Evolutionary conservation across 2,888 invertebrate genomes (phyloP).

Genomic region (Drosophila pullipes): DNA sequence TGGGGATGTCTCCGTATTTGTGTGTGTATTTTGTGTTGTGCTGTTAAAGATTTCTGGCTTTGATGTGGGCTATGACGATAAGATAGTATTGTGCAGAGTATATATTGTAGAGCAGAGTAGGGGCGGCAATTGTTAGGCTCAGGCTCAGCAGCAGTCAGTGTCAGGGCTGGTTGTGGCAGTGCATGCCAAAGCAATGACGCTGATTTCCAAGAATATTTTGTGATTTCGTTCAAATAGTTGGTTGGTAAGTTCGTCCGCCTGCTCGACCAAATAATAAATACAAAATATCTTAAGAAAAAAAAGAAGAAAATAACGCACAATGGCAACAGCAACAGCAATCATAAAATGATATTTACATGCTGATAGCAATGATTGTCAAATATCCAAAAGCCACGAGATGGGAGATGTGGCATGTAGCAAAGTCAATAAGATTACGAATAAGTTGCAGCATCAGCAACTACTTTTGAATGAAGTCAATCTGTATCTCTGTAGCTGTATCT

Average conservation of each 20-base stretch:
- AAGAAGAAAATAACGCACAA: conserved; percentile 2
- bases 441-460: conserved; percentile 24
- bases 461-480: conserved; percentile 9
- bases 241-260: conserved; percentile 23
- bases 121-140: conserved; percentile 19
- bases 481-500: not conserved
- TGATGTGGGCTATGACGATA: conserved; percentile 56
- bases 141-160: conserved; percentile 31
- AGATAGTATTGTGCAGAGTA: conserved; percentile 47
- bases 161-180: conserved; percentile 41
- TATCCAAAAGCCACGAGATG: conserved; percentile 23
- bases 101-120: not conserved
- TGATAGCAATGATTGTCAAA: conserved; percentile 50
- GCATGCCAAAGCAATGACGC: conserved; percentile 73
- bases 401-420: conserved; percentile 14
- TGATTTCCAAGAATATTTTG: conserved; percentile 67
- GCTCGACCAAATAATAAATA: conserved; percentile 40
- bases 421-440: conserved; percentile 52
- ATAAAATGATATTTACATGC: conserved; percentile 42
- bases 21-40: conserved; percentile 37
- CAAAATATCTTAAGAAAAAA: conserved; percentile 33
- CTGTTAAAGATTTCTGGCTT: conserved; percentile 53
- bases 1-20: conserved; percentile 14
- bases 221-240: conserved; percentile 66
- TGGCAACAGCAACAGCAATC: conserved; percentile 42